Conservation (phyloP, 2,888 invertebrate genomes). For the Aspidiotus destructor region DNA sequence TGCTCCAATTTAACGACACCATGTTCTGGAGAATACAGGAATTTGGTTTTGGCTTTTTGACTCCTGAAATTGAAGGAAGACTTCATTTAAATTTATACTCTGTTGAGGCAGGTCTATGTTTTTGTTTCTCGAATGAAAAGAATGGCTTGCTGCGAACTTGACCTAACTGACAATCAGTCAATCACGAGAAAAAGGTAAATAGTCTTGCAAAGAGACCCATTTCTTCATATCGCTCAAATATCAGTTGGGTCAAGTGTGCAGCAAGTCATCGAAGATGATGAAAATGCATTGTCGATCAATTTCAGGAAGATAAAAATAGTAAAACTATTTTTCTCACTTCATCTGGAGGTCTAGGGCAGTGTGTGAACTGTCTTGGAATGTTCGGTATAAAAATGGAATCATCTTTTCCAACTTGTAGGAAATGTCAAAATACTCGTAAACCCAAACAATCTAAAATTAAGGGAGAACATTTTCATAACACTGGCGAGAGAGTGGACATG, state of each 20-base stretch:
- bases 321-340: conserved; percentile 45
- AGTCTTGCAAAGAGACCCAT: too few species aligned
- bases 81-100: too few species aligned
- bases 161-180: too few species aligned
- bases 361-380: conserved; percentile 60
- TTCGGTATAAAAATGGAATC: conserved; percentile 56
- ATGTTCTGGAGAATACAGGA: conserved; percentile 68
- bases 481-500: neutral
- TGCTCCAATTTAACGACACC: conserved; percentile 72
- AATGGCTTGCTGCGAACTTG: too few species aligned
- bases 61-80: conserved; percentile 47
- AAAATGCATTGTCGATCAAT: too few species aligned
- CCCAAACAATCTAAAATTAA: conserved; percentile 46
- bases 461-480: neutral
- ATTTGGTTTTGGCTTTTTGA: conserved; percentile 74
- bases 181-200: too few species aligned
- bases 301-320: too few species aligned
- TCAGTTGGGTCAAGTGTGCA: too few species aligned
- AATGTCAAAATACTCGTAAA: conserved; percentile 66
- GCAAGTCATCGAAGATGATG: too few species aligned
- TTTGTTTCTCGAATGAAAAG: too few species aligned
- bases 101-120: too few species aligned
- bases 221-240: too few species aligned
- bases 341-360: conserved; percentile 74
- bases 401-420: conserved; percentile 56